Percentiles rank a stretch among this genome's conserved stretches.
Evolutionary conservation across 2,888 invertebrate species (phyloP).

Genomic region (Diaprepes abbreviatus): DNA sequence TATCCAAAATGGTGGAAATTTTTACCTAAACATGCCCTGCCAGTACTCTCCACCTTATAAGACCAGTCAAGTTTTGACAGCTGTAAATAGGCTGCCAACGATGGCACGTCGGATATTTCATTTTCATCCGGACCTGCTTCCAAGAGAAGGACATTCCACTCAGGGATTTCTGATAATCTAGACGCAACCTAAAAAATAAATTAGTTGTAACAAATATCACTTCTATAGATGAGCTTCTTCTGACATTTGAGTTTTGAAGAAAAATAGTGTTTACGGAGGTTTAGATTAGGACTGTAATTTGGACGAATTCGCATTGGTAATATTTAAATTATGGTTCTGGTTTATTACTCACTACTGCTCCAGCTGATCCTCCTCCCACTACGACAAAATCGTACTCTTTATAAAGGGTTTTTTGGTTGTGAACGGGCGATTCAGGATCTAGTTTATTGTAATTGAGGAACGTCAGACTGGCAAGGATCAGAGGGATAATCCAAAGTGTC

Average conservation of each 20-base stretch:
- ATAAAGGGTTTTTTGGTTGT: constrained; percentile 76
- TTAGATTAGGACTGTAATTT: not conserved
- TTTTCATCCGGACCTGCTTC: constrained; percentile 92
- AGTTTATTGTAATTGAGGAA: constrained; percentile 85
- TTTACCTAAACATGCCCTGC: constrained; percentile 77
- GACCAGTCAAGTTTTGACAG: constrained; percentile 90
- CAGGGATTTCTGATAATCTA: constrained; percentile 80
- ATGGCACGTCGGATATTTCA: constrained; percentile 89
- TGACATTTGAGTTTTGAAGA: too few relatives aligned
- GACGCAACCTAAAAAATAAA: constrained; percentile 70
- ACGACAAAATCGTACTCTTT: constrained; percentile 87
- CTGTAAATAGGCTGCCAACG: constrained; percentile 88
- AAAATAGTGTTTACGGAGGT: too few relatives aligned
- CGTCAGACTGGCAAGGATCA: constrained; percentile 85
- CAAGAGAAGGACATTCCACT: constrained; percentile 83
- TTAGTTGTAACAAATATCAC: too few relatives aligned
- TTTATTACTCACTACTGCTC: constrained; percentile 80
- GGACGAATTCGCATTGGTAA: too few relatives aligned
- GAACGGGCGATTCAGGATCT: constrained; percentile 84
- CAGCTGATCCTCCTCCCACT: constrained; percentile 90
- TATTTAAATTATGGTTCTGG: too few relatives aligned
- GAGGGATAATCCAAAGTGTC: constrained; percentile 87
- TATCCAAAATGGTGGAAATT: too few relatives aligned
- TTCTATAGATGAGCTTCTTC: too few relatives aligned
- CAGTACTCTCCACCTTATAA: constrained; percentile 89